Evolutionary conservation across 30 jellyfish, hydroid and myxozoan species (phyloP).

Genomic region (Nemopilema nomurai): DNA sequence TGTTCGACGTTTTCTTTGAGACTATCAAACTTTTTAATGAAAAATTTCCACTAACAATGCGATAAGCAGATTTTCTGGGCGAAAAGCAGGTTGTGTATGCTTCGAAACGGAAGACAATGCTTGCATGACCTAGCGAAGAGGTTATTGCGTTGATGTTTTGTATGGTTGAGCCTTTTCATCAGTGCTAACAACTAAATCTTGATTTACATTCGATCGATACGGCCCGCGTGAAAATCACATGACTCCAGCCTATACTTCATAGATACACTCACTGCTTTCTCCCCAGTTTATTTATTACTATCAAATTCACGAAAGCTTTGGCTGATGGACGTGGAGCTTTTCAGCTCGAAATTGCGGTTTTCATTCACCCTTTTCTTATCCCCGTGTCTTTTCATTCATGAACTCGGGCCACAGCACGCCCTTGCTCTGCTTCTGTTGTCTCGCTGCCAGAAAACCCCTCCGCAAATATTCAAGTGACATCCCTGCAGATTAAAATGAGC

Average conservation of each 20-base stretch:
- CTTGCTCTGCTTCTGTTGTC: neutral
- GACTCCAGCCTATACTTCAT: neutral
- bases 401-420: neutral
- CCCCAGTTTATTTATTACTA: neutral
- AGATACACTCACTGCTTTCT: neutral
- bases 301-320: too few species aligned
- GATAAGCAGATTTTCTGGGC: neutral
- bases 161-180: neutral
- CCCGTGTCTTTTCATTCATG: neutral
- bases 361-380: neutral
- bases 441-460: neutral
- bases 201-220: neutral
- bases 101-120: neutral
- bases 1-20: neutral
- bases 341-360: neutral
- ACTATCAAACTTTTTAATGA: neutral
- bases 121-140: neutral
- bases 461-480: conserved; percentile 12
- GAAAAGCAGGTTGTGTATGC: neutral
- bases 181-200: neutral
- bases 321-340: neutral
- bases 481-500: conserved; percentile 6
- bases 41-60: too few species aligned
- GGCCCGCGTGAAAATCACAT: neutral
- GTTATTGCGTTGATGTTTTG: too few species aligned